phyloP scores from a whole-genome alignment of 2,888 invertebrate genomes.

The Lasioglossum morio region DNA sequence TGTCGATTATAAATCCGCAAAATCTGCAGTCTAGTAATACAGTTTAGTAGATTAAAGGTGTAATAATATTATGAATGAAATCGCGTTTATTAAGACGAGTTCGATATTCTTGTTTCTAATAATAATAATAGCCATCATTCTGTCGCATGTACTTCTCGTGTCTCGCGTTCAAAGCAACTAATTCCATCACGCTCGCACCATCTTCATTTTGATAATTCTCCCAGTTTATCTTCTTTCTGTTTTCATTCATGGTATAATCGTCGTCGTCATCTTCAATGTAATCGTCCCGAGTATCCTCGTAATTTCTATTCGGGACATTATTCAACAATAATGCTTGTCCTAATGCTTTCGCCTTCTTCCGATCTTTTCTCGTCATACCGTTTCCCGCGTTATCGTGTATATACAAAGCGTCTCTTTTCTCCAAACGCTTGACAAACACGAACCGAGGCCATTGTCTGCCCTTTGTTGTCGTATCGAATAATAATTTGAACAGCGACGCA shows the following conservation, averaged over 20 bases:
- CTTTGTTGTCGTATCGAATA: not conserved
- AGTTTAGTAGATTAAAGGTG: not conserved
- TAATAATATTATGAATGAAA: too few species aligned
- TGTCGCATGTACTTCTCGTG: constrained; percentile 20
- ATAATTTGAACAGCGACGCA: not conserved
- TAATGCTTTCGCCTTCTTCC: constrained; percentile 39
- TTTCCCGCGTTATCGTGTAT: not conserved
- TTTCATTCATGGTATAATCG: constrained; percentile 20
- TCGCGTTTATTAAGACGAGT: too few species aligned
- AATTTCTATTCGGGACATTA: constrained; percentile 8
- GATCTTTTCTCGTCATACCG: constrained; percentile 12
- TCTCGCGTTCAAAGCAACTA: constrained; percentile 43
- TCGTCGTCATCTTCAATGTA: constrained; percentile 40
- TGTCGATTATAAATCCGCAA: not conserved
- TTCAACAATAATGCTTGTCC: constrained; percentile 33
- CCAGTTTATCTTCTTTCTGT: constrained; percentile 44
- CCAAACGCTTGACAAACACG: not conserved
- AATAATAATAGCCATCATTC: not conserved
- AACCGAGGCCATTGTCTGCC: not conserved
- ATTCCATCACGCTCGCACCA: constrained; percentile 48
- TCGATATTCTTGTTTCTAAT: not conserved
- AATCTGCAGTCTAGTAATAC: not conserved
- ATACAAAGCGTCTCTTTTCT: not conserved
- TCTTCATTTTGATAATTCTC: constrained; percentile 44
- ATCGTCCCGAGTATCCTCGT: constrained; percentile 38